A percentile compares a stretch with the other conserved stretches of the same genome.
Conservation (phyloP, 2,113 vertebrate species). For the Cacatua alba region DNA sequence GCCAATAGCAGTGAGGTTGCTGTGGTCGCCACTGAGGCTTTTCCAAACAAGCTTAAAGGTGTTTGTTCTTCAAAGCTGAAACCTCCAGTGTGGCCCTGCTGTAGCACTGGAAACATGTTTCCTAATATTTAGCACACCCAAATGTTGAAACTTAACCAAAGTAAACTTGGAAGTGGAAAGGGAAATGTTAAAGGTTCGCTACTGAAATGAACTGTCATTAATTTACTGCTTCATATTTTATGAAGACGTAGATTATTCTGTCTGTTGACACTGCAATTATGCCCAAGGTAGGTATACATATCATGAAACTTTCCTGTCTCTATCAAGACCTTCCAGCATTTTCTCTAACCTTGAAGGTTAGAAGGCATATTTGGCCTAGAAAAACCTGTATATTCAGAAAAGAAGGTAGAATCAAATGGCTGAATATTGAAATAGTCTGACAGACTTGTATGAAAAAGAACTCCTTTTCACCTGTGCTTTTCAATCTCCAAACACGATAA, state of each 20-base stretch:
- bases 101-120: neutral
- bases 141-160: neutral
- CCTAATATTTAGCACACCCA: neutral
- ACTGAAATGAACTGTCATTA: neutral
- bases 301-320: neutral
- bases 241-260: neutral
- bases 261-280: neutral
- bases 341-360: neutral
- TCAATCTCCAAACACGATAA: neutral
- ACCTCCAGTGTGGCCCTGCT: neutral
- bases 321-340: neutral
- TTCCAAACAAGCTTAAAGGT: constrained; percentile 21
- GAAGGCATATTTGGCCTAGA: neutral
- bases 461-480: neutral
- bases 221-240: neutral
- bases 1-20: neutral
- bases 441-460: neutral
- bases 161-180: neutral
- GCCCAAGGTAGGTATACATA: neutral
- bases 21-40: constrained; percentile 5
- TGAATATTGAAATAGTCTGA: rapidly evolving
- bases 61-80: constrained; percentile 34
- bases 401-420: neutral
- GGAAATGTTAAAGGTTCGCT: neutral
- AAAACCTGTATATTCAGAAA: rapidly evolving